Evolutionary conservation across 2,113 vertebrate species (phyloP).

Genomic region (Sinocyclocheilus grahami): DNA sequence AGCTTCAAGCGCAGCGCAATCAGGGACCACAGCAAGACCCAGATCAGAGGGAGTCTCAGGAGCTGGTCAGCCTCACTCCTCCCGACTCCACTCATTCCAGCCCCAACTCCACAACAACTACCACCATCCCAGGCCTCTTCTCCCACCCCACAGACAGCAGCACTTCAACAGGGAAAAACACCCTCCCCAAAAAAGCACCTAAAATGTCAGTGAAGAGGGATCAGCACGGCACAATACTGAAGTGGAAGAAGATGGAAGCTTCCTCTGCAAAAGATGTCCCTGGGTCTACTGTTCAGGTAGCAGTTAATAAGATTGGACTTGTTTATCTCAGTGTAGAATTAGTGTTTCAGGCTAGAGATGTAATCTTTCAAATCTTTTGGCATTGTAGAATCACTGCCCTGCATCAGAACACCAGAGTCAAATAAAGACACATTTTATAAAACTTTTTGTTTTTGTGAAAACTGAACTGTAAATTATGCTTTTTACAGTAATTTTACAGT

Average conservation of each 20-base stretch:
- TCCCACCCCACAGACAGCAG: slow-evolving; percentile 59
- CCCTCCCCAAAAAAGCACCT: slow-evolving; percentile 48
- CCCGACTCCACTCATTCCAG: slow-evolving; percentile 32
- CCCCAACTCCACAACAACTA: slow-evolving; percentile 14
- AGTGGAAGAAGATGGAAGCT: slow-evolving; percentile 14
- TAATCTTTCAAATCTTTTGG: neutral
- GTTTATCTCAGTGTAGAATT: neutral
- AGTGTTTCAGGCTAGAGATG: neutral
- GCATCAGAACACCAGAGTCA: slow-evolving; percentile 55
- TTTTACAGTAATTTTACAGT: too few species aligned
- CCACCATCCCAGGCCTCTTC: neutral
- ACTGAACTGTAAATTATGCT: too few species aligned
- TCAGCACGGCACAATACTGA: neutral
- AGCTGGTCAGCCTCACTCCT: slow-evolving; percentile 53
- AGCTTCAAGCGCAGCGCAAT: slow-evolving; percentile 65
- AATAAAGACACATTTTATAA: slow-evolving; percentile 19
- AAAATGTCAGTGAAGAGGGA: slow-evolving; percentile 30
- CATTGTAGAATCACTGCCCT: slow-evolving; percentile 56
- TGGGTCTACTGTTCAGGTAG: slow-evolving; percentile 56
- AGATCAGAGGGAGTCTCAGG: slow-evolving; percentile 25
- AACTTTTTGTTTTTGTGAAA: too few species aligned
- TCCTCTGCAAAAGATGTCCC: slow-evolving; percentile 45
- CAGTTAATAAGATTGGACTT: neutral
- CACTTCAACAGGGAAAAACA: slow-evolving; percentile 60
- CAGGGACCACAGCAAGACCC: slow-evolving; percentile 15